Evolutionary conservation across 2,888 invertebrate genomes (phyloP).

Genomic region (Cactoblastis cactorum): DNA sequence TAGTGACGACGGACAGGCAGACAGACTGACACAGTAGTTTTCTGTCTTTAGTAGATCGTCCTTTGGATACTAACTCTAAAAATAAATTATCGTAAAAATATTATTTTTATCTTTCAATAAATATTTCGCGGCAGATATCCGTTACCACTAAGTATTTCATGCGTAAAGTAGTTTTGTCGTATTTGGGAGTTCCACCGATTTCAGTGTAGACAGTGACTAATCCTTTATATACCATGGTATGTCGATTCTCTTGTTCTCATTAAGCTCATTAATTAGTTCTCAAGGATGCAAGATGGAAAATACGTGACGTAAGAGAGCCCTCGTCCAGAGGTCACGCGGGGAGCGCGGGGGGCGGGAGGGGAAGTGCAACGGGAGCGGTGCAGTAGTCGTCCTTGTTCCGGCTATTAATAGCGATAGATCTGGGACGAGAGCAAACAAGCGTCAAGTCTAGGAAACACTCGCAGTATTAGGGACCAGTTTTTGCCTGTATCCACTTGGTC

Average conservation of each 20-base stretch:
- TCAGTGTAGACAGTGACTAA: background rate
- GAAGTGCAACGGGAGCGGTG: background rate
- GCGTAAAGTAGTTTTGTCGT: too few relatives aligned
- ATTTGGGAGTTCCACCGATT: too few relatives aligned
- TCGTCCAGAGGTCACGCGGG: background rate
- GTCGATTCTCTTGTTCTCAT: background rate
- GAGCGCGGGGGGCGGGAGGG: background rate
- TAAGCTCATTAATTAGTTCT: background rate
- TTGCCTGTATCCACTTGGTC: background rate
- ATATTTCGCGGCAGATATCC: too few relatives aligned
- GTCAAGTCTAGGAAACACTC: background rate
- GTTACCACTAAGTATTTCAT: too few relatives aligned
- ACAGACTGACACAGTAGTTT: too few relatives aligned
- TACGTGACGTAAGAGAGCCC: background rate
- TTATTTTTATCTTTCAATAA: too few relatives aligned
- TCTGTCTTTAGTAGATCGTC: too few relatives aligned
- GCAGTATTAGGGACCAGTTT: background rate
- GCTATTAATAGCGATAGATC: constrained; percentile 10
- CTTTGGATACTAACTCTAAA: too few relatives aligned
- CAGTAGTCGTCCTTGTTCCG: constrained; percentile 7
- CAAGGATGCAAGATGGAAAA: background rate
- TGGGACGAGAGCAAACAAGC: background rate
- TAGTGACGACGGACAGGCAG: too few relatives aligned
- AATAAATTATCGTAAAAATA: too few relatives aligned
- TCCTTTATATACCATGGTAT: background rate